Evolutionary conservation across 2,888 invertebrate species (phyloP).

Genomic region (Netelia fuscicornis): DNA sequence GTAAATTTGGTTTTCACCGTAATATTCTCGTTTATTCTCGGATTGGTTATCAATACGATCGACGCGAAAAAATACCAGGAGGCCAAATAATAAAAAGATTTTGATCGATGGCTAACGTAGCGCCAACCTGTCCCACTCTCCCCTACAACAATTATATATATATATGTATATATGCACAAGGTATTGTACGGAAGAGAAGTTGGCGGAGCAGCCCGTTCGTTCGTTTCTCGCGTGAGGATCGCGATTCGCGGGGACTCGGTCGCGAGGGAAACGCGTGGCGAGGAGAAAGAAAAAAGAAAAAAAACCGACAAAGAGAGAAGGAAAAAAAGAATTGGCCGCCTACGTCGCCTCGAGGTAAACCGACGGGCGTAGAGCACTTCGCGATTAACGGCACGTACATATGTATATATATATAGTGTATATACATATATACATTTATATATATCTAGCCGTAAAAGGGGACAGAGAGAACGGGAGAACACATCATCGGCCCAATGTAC

Average conservation of each 20-base stretch:
- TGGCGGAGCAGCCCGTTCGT: constrained; percentile 41
- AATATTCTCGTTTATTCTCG: too few species aligned
- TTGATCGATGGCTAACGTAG: too few species aligned
- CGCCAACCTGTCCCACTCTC: too few species aligned
- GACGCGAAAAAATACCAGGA: too few species aligned
- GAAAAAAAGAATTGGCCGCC: constrained; percentile 63
- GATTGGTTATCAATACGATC: too few species aligned
- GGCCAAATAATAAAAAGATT: too few species aligned
- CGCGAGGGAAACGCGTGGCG: constrained; percentile 48
- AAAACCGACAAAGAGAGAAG: constrained; percentile 2
- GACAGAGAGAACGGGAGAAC: constrained; percentile 28
- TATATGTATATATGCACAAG: background rate
- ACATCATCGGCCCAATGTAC: too few species aligned
- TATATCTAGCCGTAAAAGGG: constrained; percentile 64
- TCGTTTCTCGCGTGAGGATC: constrained; percentile 64
- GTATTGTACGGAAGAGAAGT: constrained; percentile 59
- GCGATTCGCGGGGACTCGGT: constrained; percentile 53
- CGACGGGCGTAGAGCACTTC: constrained; percentile 39
- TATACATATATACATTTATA: too few species aligned
- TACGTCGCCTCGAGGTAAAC: constrained; percentile 60
- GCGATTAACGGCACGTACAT: constrained; percentile 66
- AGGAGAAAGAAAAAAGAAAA: constrained; percentile 29
- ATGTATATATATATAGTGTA: constrained; percentile 10
- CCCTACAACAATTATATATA: background rate
- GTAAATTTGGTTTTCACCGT: too few species aligned